A percentile compares a stretch with the other conserved stretches of the same genome.
Evolutionary conservation across 2,888 invertebrate species (phyloP).

Genomic region (Conchocele bisecta): DNA sequence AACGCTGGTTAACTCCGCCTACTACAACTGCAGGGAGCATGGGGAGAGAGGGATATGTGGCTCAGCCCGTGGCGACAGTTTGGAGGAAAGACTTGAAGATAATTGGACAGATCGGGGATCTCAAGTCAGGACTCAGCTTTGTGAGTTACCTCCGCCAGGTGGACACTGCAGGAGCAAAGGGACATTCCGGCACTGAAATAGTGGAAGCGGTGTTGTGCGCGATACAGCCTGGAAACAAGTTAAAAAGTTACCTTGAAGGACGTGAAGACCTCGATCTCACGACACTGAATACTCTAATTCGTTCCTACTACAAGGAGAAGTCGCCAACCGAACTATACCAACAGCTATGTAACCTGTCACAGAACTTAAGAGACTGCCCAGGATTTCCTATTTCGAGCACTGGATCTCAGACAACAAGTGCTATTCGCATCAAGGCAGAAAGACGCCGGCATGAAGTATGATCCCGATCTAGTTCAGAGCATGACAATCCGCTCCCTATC

Average conservation of each 20-base stretch:
- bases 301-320: slow-evolving; percentile 21
- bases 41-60: no score
- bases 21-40: no score
- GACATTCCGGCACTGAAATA: slow-evolving; percentile 3
- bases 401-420: slow-evolving; percentile 12
- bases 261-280: neutral
- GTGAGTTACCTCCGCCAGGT: slow-evolving; percentile 12
- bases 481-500: neutral
- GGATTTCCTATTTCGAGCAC: slow-evolving; percentile 17
- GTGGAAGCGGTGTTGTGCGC: slow-evolving; percentile 12
- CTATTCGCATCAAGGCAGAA: neutral
- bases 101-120: no score
- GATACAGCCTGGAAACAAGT: neutral
- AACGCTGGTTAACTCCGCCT: no score
- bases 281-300: neutral
- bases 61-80: no score
- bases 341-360: slow-evolving; percentile 1
- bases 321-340: slow-evolving; percentile 15
- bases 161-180: neutral
- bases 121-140: no score
- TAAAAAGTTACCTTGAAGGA: slow-evolving; percentile 28
- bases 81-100: no score
- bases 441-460: neutral
- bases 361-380: neutral
- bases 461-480: neutral